A percentile compares a stretch with the other conserved stretches of the same genome.
These are phyloP conservation scores for Arrhopalites spinosus DNA, from an alignment of 2,888 invertebrate species.

Conservation along the genomic window DNA sequence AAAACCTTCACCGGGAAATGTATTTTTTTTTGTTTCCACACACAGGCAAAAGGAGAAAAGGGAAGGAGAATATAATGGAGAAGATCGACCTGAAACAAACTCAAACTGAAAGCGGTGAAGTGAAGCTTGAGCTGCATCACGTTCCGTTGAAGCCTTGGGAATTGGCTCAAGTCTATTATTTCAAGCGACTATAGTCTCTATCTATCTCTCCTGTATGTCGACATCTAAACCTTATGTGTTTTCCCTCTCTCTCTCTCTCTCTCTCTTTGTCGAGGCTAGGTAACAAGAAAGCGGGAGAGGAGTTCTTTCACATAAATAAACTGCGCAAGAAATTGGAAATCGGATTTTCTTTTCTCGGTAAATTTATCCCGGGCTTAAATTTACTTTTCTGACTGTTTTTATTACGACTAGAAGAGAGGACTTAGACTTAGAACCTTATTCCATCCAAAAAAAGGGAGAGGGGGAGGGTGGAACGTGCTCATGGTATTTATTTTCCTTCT, in stretches of 20 bases:
- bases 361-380: slow-evolving; percentile 37
- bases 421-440: slow-evolving; percentile 3
- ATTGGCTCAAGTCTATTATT: slow-evolving; percentile 43
- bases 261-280: neutral
- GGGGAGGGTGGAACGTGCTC: slow-evolving; percentile 13
- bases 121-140: slow-evolving; percentile 14
- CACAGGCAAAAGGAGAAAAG: neutral
- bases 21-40: neutral
- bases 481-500: slow-evolving; percentile 20
- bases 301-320: slow-evolving; percentile 40
- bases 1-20: slow-evolving; percentile 27
- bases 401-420: slow-evolving; percentile 19
- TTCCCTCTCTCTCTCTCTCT: neutral
- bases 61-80: slow-evolving; percentile 34
- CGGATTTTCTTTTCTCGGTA: slow-evolving; percentile 39
- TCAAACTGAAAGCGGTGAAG: slow-evolving; percentile 1
- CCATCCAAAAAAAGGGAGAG: neutral
- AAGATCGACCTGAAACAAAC: slow-evolving; percentile 24
- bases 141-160: slow-evolving; percentile 12
- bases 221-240: slow-evolving; percentile 10
- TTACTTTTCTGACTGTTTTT: slow-evolving; percentile 38
- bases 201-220: slow-evolving; percentile 16
- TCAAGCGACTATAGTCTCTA: slow-evolving; percentile 36
- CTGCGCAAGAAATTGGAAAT: slow-evolving; percentile 41
- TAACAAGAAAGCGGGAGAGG: slow-evolving; percentile 16